A percentile compares a stretch with the other conserved stretches of the same genome.
phyloP scores from a whole-genome alignment of 2,888 invertebrate genomes.

The Serrognathus titanus region DNA sequence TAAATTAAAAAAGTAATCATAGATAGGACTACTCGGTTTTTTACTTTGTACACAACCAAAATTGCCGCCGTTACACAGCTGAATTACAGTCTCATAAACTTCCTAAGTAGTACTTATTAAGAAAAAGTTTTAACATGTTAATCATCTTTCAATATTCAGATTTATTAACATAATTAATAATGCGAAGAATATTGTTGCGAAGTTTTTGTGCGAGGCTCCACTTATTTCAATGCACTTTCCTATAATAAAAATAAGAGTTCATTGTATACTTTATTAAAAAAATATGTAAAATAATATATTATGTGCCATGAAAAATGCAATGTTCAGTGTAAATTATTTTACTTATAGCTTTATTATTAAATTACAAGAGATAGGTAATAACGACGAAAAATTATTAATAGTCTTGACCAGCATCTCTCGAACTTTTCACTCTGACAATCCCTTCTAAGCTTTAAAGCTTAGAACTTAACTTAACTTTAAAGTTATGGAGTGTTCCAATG shows the following conservation, averaged over 20 bases:
- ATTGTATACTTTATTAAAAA: background rate
- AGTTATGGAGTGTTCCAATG: too few species aligned
- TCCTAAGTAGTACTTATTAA: slow-evolving; percentile 26
- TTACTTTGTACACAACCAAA: slow-evolving; percentile 28
- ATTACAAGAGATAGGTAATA: too few species aligned
- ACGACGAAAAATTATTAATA: too few species aligned
- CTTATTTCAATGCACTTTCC: slow-evolving; percentile 62
- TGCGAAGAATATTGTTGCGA: slow-evolving; percentile 9
- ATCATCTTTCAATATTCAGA: slow-evolving; percentile 35
- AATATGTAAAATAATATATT: background rate
- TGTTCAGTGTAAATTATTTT: too few species aligned
- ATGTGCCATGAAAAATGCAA: too few species aligned
- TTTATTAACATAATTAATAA: slow-evolving; percentile 1
- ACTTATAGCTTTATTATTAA: too few species aligned
- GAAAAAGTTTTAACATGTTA: slow-evolving; percentile 19
- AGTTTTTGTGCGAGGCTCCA: slow-evolving; percentile 26
- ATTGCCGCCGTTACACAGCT: slow-evolving; percentile 21
- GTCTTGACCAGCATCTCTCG: too few species aligned
- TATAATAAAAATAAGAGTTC: slow-evolving; percentile 38
- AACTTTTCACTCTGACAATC: too few species aligned
- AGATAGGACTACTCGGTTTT: slow-evolving; percentile 36
- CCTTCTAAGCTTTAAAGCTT: too few species aligned
- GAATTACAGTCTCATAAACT: slow-evolving; percentile 36
- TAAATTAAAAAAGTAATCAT: slow-evolving; percentile 19
- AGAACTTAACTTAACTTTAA: too few species aligned